These are phyloP conservation scores for Dasyprocta punctata DNA, from an alignment of 2,113 vertebrate genomes.

Conservation along the genomic window DNA sequence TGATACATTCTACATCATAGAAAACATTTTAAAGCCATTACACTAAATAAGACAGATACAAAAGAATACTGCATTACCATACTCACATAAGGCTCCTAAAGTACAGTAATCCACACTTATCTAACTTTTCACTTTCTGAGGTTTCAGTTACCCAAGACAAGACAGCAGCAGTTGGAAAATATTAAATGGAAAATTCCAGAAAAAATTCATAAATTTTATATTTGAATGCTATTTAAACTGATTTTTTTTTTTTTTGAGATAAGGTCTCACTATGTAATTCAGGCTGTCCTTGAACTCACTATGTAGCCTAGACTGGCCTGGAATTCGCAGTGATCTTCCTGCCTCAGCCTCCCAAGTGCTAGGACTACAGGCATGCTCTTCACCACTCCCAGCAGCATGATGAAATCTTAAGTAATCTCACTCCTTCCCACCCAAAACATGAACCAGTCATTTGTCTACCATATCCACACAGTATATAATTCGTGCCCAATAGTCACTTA, in stretches of 20 bases:
- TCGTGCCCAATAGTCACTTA: background rate
- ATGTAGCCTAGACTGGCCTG: background rate
- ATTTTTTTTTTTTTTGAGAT: background rate
- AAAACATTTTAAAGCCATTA: background rate
- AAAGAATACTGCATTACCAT: background rate
- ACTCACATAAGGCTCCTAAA: background rate
- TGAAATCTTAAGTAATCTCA: background rate
- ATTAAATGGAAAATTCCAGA: background rate
- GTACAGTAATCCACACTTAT: background rate
- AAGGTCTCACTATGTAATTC: background rate
- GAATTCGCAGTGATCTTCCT: background rate
- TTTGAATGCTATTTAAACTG: background rate
- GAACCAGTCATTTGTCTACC: background rate
- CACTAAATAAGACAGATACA: background rate
- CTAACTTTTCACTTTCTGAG: background rate
- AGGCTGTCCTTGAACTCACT: background rate
- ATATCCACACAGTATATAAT: background rate
- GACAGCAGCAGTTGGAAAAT: background rate
- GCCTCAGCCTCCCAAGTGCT: background rate
- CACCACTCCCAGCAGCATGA: background rate
- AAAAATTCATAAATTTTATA: background rate
- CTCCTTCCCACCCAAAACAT: background rate
- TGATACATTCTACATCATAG: background rate
- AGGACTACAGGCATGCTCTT: background rate
- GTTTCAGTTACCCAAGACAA: background rate